Base-by-base conservation (phyloP, 2,113 vertebrate species). In the Spilogale gracilis region DNA sequence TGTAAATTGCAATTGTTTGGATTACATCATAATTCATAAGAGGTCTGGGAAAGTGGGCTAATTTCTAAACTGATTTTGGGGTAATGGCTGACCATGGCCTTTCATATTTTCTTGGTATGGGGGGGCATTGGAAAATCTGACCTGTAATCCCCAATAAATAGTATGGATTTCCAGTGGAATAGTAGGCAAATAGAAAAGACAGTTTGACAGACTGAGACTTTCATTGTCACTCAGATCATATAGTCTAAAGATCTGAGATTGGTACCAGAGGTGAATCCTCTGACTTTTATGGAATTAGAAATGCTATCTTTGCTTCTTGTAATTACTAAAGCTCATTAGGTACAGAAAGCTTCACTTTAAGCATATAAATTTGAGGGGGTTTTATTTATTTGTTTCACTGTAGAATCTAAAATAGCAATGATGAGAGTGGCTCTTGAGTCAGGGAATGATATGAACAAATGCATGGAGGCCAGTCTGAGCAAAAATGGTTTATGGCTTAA, bases 81-180 rank as follows among this genome's bases (percentile, higher is more conserved):
- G 1, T 91, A 76, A 79, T 86, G 45, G 78, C 23, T 86, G 48
- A 78, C 43, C 67, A 23, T 67, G 0, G 7, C 45, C 87, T 96
- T 92, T 12, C 10, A 14, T 86, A 54, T 76, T 94, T 97, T 93
- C 13, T 60, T 91, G 82, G 97, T 87, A 48, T 84, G 48, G n/a
- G 71, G 21, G 63, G 63, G 6, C 30, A 61, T 21, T 87, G 17
- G 9, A 85, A 25, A 97, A 89, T 73, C 6, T 60, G 56, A 93
- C 18, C 38, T 82, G 10, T 52, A 87, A 60, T 87, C 4, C 9
- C 5, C n/a, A 83, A 16, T 52, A 17, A 92, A 54, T 0, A 30
- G 1, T 76, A 17, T 50, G 1, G 11, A 82, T 91, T 92, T 71
- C 27, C 1, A 76, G n/a, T 25, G n/a, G 2, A 60, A 79, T 2